Conservation (phyloP, 1,140 invertebrate species). For the Agrilus planipennis region DNA sequence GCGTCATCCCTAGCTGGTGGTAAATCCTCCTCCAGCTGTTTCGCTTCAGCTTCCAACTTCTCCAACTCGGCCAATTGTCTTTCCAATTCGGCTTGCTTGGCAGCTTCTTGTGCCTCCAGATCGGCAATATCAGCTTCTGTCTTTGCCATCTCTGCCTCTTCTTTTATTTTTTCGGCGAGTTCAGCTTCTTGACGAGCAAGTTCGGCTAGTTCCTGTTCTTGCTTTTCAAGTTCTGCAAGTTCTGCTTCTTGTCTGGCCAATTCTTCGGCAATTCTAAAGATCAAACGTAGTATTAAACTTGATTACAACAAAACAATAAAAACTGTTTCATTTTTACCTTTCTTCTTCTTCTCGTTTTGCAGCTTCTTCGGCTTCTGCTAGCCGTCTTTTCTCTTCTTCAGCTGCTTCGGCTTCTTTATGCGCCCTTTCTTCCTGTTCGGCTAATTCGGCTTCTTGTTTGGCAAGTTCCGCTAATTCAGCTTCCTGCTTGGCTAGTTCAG, state of each 20-base stretch:
- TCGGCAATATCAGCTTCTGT: constrained; percentile 28
- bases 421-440: constrained; percentile 43
- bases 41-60: constrained; percentile 17
- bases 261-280: too few relatives aligned
- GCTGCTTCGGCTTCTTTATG: constrained; percentile 45
- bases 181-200: constrained; percentile 37
- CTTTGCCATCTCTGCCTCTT: constrained; percentile 16
- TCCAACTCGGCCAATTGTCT: constrained; percentile 26
- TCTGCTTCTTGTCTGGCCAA: constrained; percentile 47
- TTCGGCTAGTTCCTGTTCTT: constrained; percentile 45
- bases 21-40: constrained; percentile 14
- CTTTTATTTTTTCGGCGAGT: constrained; percentile 21
- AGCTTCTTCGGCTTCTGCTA: constrained; percentile 32
- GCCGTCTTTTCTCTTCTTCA: constrained; percentile 31
- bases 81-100: constrained; percentile 11
- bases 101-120: constrained; percentile 15
- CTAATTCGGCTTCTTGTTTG: constrained; percentile 44
- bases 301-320: too few relatives aligned
- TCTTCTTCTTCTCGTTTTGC: constrained; percentile 40
- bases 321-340: constrained; percentile 41
- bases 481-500: constrained; percentile 44
- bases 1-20: constrained; percentile 26
- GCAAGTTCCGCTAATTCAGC: constrained; percentile 46
- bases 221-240: constrained; percentile 43
- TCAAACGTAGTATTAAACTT: too few relatives aligned